These are phyloP conservation scores for Hemicordylus capensis DNA, from an alignment of 2,113 vertebrate species.

Conservation along the genomic window DNA sequence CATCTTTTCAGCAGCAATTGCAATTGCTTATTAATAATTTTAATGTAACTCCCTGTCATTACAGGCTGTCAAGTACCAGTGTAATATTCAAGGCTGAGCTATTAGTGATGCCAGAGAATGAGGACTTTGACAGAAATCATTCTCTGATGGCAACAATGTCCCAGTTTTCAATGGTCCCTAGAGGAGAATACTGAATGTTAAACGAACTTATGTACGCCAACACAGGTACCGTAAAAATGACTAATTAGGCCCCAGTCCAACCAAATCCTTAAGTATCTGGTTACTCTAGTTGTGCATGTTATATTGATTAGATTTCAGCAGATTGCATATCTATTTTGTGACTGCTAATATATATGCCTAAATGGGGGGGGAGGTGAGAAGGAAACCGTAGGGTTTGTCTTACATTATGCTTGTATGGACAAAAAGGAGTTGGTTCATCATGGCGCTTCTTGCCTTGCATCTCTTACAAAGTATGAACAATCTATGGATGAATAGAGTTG, in stretches of 20 bases:
- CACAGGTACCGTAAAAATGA: not conserved
- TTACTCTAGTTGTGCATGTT: not conserved
- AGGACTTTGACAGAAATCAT: not conserved
- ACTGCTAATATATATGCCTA: no score
- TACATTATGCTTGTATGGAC: not conserved
- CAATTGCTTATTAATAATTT: not conserved
- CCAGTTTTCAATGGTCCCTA: not conserved
- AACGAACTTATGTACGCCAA: not conserved
- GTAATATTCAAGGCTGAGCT: not conserved
- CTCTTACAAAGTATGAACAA: not conserved
- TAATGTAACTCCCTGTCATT: not conserved
- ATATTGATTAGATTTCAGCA: not conserved
- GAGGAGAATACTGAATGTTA: not conserved
- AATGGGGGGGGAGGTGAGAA: no score
- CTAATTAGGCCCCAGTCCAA: not conserved
- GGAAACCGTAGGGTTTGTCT: not conserved
- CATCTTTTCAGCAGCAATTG: not conserved
- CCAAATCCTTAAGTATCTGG: not conserved
- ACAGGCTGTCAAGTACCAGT: not conserved
- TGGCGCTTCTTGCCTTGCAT: not conserved
- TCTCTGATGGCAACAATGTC: not conserved
- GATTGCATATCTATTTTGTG: not conserved
- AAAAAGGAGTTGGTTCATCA: not conserved
- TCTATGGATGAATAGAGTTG: no score
- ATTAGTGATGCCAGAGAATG: not conserved